Evolutionary conservation across 1,140 invertebrate genomes (phyloP).

Genomic region (Aporrectodea caliginosa): DNA sequence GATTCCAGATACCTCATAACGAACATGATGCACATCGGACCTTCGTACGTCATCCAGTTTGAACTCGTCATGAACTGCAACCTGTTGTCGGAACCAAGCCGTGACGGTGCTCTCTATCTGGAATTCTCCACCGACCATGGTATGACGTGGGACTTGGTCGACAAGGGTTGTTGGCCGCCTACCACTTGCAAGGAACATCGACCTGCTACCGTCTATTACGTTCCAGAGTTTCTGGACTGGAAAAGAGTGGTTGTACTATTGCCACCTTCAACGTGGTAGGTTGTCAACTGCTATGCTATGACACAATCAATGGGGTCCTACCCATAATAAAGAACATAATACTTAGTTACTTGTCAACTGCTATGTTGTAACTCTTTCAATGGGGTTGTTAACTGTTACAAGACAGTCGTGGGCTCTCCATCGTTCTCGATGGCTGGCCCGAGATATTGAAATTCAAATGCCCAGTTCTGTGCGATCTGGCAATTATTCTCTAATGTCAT

Average conservation of each 20-base stretch:
- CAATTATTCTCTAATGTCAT: too few species aligned
- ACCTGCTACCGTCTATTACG: conserved; percentile 54
- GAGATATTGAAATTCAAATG: too few species aligned
- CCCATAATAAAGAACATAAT: too few species aligned
- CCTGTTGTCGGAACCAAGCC: conserved; percentile 37
- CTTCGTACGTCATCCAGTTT: conserved; percentile 57
- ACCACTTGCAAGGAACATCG: conserved; percentile 48
- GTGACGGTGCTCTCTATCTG: conserved; percentile 50
- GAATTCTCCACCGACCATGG: conserved; percentile 58
- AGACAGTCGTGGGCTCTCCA: too few species aligned
- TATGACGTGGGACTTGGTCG: conserved; percentile 50
- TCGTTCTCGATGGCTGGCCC: too few species aligned
- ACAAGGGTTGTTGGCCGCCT: conserved; percentile 51
- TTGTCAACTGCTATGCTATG: too few species aligned
- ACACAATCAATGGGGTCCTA: too few species aligned
- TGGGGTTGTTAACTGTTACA: too few species aligned
- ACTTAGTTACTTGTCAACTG: too few species aligned
- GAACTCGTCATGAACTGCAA: conserved; percentile 57
- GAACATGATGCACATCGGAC: conserved; percentile 53
- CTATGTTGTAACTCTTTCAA: too few species aligned
- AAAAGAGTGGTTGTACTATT: conserved; percentile 53
- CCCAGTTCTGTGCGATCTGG: too few species aligned
- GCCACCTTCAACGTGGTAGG: conserved; percentile 54
- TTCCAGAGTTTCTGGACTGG: conserved; percentile 55
- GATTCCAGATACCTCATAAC: conserved; percentile 49